Conservation (phyloP, 2,797 vertebrate species). For the Pogoniulus pusillus region DNA sequence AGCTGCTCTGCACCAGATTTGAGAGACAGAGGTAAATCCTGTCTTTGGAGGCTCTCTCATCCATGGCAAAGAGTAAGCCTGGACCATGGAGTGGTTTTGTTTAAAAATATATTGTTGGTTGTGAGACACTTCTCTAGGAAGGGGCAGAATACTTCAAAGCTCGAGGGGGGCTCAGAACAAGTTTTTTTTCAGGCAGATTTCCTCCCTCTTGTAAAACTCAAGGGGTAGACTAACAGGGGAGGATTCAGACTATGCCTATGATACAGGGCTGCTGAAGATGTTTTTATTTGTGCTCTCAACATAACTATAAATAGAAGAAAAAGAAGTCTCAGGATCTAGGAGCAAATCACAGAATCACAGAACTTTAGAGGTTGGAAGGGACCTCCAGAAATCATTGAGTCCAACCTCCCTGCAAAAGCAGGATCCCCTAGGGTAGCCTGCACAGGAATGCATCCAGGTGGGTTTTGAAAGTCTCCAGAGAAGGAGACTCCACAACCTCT, state of each 20-base stretch:
- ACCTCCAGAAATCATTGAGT: too few species aligned
- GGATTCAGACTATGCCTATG: background rate
- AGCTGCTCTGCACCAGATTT: background rate
- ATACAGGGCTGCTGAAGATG: background rate
- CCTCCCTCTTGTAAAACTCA: background rate
- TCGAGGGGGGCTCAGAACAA: background rate
- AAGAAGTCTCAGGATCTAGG: background rate
- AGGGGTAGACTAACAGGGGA: fast-evolving
- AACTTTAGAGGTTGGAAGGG: too few species aligned
- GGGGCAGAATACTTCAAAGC: background rate
- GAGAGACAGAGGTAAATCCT: background rate
- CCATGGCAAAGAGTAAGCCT: background rate
- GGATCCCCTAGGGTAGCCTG: too few species aligned
- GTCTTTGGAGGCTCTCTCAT: background rate
- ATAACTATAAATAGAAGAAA: background rate
- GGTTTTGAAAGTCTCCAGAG: too few species aligned
- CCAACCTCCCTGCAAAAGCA: too few species aligned
- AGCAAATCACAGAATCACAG: background rate
- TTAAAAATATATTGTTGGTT: background rate
- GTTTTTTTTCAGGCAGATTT: background rate
- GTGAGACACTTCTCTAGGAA: background rate
- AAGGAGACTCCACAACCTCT: too few species aligned
- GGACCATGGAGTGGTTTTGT: background rate
- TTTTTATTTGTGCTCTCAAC: background rate
- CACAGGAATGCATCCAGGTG: too few species aligned